phyloP scores from a whole-genome alignment of 2,888 invertebrate genomes.

The Tenthredo mesomela region DNA sequence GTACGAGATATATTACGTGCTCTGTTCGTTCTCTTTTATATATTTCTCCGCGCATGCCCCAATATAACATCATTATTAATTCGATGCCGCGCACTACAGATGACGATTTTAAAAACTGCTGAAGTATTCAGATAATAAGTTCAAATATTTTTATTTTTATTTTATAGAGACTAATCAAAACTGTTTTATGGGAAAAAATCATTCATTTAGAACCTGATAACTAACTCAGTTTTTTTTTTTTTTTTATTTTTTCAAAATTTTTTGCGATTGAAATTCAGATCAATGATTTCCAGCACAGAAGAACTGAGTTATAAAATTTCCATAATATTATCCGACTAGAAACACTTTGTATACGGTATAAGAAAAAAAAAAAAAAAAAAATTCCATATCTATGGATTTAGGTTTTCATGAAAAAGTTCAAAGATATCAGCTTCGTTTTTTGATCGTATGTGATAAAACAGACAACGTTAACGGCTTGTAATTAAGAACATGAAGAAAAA shows the following conservation, averaged over 20 bases:
- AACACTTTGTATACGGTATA: too few relatives aligned
- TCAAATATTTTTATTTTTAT: too few relatives aligned
- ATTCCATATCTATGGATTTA: neutral
- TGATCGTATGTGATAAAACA: neutral
- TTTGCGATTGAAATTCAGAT: neutral
- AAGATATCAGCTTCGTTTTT: neutral
- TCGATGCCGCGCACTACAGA: too few relatives aligned
- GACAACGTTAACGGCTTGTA: neutral
- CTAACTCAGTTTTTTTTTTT: too few relatives aligned
- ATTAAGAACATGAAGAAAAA: neutral
- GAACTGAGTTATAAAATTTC: neutral
- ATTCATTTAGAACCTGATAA: too few relatives aligned
- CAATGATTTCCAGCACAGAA: neutral
- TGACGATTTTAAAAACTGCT: neutral
- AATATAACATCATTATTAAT: too few relatives aligned
- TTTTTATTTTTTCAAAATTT: neutral
- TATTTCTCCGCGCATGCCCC: conserved; percentile 23
- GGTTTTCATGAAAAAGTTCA: neutral
- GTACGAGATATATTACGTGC: too few relatives aligned
- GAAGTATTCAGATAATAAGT: too few relatives aligned
- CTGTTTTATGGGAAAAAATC: too few relatives aligned
- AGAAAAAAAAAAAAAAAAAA: too few relatives aligned
- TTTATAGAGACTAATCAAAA: too few relatives aligned
- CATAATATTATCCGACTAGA: neutral
- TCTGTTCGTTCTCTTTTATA: neutral